Base-by-base conservation (phyloP, 2,888 invertebrate genomes). In the Adelognathus sp. region DNA sequence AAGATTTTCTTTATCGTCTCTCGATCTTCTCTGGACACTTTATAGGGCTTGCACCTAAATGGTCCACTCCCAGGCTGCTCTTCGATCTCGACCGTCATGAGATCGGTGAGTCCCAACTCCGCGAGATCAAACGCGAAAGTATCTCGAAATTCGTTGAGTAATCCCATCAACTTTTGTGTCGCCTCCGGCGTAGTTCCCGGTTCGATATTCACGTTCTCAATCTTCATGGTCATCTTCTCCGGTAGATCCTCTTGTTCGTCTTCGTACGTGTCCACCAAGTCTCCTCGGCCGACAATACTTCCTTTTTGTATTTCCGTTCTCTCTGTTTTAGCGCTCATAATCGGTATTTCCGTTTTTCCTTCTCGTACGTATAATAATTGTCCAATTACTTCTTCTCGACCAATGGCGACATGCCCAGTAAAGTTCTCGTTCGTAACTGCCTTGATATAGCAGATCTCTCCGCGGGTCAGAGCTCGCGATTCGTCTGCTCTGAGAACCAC, bases 51-150 rank as follows among this genome's bases (percentile, higher is more conserved):
- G 24, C 27, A 6, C 14, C 41, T 24, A 27, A 61, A 41, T 77
- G 81, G 9, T 77, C 41, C 6, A 72, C 60, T 41, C 83, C 85
- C 11, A 77, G 84, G 9, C 77, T 77, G 3, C 82, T 81, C 4
- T 76, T 73, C 7, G 83, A 63, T 1, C 6, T 67, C 73, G 33
- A 78, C 63, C 16, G 16, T 29, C 18, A 67, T 56, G 3, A 61
- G 29, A 21, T 67, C 11, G 1, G 78, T 73, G 1, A 31, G 14
- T n/a, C 69, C 73, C 4, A 78, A 29, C 33, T 78, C 73, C 0
- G 16, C 14, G 3, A 73, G 11, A n/a, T 44, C 61, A 16, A 52
- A 41, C n/a, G 73, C 61, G 24, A 78, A 31, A 0, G 44, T 14
- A 46, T 61, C 52, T 3, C 46, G 50, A 24, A 41, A 78, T 16